These are phyloP conservation scores for Sinocyclocheilus rhinocerous DNA, from an alignment of 2,113 vertebrate species.

Conservation along the genomic window DNA sequence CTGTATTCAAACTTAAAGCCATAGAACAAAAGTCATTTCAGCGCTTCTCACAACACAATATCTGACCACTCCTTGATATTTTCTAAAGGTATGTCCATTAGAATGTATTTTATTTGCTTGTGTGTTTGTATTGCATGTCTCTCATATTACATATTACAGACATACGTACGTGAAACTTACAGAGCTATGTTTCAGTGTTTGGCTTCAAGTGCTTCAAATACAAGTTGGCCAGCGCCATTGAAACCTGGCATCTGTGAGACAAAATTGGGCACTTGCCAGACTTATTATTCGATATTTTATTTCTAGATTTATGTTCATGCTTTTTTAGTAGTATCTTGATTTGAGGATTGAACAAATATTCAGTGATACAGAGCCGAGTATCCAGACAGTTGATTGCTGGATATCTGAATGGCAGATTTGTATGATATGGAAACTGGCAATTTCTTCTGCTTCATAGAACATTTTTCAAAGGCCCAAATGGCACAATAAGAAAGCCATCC, in stretches of 20 bases:
- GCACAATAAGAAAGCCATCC: conserved; percentile 80
- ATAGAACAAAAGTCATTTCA: background rate
- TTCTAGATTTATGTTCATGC: background rate
- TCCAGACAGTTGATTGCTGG: conserved; percentile 56
- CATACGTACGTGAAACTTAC: background rate
- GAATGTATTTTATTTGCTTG: background rate
- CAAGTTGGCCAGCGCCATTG: background rate
- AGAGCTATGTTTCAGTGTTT: background rate
- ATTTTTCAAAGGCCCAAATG: conserved; percentile 77
- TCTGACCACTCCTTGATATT: no score
- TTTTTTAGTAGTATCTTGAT: conserved; percentile 15
- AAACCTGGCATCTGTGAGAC: conserved; percentile 12
- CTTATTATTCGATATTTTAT: background rate
- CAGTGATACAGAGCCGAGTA: conserved; percentile 41
- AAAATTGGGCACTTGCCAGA: background rate
- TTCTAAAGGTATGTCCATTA: no score
- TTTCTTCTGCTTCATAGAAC: conserved; percentile 76
- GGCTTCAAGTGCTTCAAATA: background rate
- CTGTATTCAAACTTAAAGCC: background rate
- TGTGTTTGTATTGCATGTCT: background rate
- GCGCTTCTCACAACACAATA: no score
- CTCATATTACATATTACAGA: background rate
- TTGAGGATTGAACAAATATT: conserved; percentile 40
- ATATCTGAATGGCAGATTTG: conserved; percentile 52
- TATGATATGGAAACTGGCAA: conserved; percentile 71